Evolutionary conservation across 2,888 invertebrate species (phyloP), one percentile per base, ranked within the genome.

Genomic region (Euclidia mi): DNA sequence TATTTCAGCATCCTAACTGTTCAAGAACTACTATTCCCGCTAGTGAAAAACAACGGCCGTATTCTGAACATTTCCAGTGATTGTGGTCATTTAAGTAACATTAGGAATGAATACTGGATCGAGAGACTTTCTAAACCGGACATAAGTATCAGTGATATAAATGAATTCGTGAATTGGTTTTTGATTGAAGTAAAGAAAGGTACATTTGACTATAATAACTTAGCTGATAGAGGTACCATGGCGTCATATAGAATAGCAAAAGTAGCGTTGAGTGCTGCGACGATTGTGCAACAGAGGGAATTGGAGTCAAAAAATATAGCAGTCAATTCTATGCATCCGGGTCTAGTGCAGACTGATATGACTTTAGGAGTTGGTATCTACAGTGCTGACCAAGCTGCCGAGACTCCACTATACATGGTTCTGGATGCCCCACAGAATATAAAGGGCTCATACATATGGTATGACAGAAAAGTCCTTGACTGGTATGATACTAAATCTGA

Each of bases 301-400:
- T 91, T 97, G 10, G 82, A 83, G 10, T 90, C 93, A 0, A 94
- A 95, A 51, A 95, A 96, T 53, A 95, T 97, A 25, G 68, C 69
- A 0, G 84, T 92, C 0, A 97, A 97, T 83, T 91, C 95, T 7
- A 95, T 96, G 76, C 96, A 96, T 82, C 97, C 97, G 2, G 98
- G 97, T 0, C 95, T 96, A 67, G 97, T 97, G 0, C 95, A 95
- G 58, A 98, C 98, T 0, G 97, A 97, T 73, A 97, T 98, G 97
- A 95, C 96, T 0, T 92, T 91, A 32, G 95, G 95, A 15, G 94
- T 93, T 64, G 97, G 96, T 0, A 84, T 90, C 40, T 87, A 95
- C 32, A 95, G 91, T 0, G 81, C 92, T 2, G 96, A 96, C 17
- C 86, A 94, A 75, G 95, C 95, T 3, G 96, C 96, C 0, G 88